Evolutionary conservation across 2,797 vertebrate species (phyloP).

Genomic region (Macropodus opercularis): DNA sequence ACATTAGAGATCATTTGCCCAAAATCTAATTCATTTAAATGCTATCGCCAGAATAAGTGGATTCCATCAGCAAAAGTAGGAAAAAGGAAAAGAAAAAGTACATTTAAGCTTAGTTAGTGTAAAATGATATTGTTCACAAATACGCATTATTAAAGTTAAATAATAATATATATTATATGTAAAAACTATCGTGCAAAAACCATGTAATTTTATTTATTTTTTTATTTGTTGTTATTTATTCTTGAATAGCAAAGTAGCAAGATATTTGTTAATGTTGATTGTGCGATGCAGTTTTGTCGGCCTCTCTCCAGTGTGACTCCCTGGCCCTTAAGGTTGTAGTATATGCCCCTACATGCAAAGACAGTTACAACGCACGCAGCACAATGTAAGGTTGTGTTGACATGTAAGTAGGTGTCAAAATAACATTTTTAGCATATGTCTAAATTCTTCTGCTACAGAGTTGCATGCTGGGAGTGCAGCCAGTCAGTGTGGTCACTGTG

Average conservation of each 20-base stretch:
- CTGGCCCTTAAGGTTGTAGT: neutral
- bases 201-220: no score
- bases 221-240: no score
- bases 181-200: no score
- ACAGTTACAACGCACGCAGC: neutral
- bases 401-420: fast-evolving
- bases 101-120: neutral
- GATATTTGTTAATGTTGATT: neutral
- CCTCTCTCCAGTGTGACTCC: neutral
- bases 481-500: conserved; percentile 26
- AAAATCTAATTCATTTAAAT: neutral
- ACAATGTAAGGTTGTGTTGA: neutral
- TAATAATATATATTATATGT: no score
- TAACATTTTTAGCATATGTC: neutral
- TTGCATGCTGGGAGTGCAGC: conserved; percentile 19
- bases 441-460: neutral
- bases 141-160: no score
- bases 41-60: neutral
- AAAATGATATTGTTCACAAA: neutral
- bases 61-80: neutral
- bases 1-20: neutral
- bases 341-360: no score
- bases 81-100: no score
- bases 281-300: neutral
- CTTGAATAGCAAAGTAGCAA: neutral